A percentile compares a stretch with the other conserved stretches of the same genome.
These are phyloP conservation scores for Acronicta alni DNA, from an alignment of 2,888 invertebrate genomes.

Conservation along the genomic window DNA sequence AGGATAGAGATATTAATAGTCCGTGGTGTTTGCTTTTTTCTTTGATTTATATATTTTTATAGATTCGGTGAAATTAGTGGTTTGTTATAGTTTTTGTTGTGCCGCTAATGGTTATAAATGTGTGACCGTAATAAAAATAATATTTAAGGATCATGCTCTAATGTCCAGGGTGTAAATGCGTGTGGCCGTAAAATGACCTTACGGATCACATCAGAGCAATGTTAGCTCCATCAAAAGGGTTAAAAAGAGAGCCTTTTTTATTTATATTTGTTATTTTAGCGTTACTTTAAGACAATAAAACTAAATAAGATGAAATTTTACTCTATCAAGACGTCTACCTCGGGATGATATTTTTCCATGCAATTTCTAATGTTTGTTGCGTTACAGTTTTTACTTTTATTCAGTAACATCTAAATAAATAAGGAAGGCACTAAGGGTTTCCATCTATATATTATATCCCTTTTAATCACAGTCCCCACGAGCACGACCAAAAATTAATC, in stretches of 20 bases:
- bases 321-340: no score
- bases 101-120: slow-evolving; percentile 83
- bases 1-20: slow-evolving; percentile 88
- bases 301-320: no score
- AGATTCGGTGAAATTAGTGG: slow-evolving; percentile 83
- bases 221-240: slow-evolving; percentile 5
- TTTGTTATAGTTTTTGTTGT: slow-evolving; percentile 78
- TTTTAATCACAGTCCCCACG: slow-evolving; percentile 24
- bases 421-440: no score
- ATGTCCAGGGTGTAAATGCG: slow-evolving; percentile 40
- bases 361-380: no score
- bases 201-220: background rate
- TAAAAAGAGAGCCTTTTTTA: background rate
- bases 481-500: slow-evolving; percentile 36
- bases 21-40: slow-evolving; percentile 82
- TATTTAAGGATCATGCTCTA: slow-evolving; percentile 37
- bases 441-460: background rate
- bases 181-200: slow-evolving; percentile 42
- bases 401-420: no score
- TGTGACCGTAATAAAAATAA: slow-evolving; percentile 69
- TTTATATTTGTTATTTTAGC: no score
- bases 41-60: slow-evolving; percentile 85
- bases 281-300: background rate
- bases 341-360: no score
- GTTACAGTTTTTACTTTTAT: no score